Conservation (phyloP, 37 sponge, comb jelly and placozoan species). For the Oscarella lobularis region DNA sequence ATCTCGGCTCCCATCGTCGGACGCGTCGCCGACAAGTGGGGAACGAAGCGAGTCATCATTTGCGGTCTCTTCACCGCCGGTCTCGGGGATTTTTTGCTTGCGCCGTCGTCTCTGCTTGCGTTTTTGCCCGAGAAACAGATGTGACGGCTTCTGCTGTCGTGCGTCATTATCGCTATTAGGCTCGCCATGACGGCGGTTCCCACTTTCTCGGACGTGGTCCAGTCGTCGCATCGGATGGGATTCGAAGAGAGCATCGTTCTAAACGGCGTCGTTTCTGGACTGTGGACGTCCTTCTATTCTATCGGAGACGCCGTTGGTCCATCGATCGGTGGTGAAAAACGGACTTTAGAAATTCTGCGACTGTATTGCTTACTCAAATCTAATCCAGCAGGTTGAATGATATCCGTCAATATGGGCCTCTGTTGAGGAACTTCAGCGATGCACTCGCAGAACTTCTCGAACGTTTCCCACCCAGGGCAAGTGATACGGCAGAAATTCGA, state of each 20-base stretch:
- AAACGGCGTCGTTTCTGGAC: background rate
- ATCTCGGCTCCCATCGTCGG: background rate
- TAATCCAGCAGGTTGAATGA: background rate
- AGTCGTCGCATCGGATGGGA: background rate
- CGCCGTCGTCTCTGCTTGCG: background rate
- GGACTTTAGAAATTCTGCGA: too few relatives aligned
- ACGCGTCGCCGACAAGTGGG: background rate
- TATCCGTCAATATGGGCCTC: background rate
- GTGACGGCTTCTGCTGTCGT: background rate
- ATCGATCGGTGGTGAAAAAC: background rate
- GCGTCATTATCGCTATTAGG: too few relatives aligned
- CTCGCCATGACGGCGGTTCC: too few relatives aligned
- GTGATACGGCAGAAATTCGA: background rate
- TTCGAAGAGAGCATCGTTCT: background rate
- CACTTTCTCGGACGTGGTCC: background rate
- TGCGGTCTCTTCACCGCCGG: background rate
- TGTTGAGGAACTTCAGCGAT: background rate
- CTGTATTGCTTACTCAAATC: background rate
- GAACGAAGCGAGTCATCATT: background rate
- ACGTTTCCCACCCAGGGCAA: background rate
- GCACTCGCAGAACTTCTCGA: background rate
- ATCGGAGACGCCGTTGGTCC: background rate
- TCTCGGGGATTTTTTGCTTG: background rate
- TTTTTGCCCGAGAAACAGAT: background rate
- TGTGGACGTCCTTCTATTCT: background rate